A percentile compares a stretch with the other conserved stretches of the same genome.
Conservation (phyloP, 2,113 vertebrate species). For the Aramus guarauna region DNA sequence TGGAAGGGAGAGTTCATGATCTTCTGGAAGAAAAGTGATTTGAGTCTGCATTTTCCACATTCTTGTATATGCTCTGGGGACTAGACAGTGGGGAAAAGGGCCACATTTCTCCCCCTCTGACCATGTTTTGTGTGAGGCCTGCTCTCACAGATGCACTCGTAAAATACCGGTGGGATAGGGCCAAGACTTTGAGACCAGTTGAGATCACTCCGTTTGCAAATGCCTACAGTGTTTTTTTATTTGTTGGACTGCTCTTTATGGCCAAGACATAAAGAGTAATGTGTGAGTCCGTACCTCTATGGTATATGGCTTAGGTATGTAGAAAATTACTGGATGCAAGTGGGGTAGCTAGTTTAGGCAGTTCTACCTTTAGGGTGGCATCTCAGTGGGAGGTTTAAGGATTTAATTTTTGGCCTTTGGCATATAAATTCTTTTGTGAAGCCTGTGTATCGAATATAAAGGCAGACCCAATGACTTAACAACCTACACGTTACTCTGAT, state of each 20-base stretch:
- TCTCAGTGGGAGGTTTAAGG: neutral
- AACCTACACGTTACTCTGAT: neutral
- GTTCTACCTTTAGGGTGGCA: neutral
- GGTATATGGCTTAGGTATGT: neutral
- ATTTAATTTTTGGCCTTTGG: conserved; percentile 4
- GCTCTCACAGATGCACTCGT: neutral
- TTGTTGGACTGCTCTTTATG: neutral
- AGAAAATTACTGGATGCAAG: neutral
- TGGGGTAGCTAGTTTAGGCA: neutral
- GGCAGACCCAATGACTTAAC: neutral
- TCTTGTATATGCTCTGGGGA: neutral
- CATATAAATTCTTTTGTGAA: neutral
- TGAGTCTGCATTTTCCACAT: neutral
- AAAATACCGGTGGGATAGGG: neutral
- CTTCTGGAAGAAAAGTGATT: neutral
- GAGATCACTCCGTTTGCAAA: neutral
- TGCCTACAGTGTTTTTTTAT: neutral
- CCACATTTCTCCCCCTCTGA: neutral
- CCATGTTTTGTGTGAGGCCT: neutral
- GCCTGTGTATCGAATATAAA: neutral
- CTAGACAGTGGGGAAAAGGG: neutral
- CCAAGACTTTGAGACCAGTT: neutral
- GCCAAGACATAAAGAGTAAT: neutral
- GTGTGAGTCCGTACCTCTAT: neutral
- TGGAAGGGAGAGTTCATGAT: neutral